Evolutionary conservation across 2,797 vertebrate species (phyloP).

Genomic region (Nothura maculosa): DNA sequence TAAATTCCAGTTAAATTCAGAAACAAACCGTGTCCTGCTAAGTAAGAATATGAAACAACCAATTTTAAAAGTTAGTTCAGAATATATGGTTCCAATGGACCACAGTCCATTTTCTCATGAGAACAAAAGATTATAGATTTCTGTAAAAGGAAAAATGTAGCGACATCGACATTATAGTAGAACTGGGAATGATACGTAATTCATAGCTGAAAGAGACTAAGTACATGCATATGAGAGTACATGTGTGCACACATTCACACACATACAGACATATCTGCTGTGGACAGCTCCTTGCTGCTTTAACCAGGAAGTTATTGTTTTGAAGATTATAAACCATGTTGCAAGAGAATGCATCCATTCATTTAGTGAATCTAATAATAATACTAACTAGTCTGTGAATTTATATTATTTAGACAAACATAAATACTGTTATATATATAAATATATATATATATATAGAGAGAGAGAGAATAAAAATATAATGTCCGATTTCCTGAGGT

Average conservation of each 20-base stretch:
- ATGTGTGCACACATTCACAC: neutral
- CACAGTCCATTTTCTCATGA: neutral
- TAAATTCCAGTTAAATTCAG: neutral
- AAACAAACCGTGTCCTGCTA: neutral
- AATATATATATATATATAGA: neutral
- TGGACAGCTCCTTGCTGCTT: neutral
- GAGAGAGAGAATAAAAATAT: neutral
- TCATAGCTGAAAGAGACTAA: neutral
- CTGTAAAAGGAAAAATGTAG: neutral
- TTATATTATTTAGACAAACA: slow-evolving; percentile 9
- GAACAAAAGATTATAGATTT: neutral
- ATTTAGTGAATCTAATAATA: slow-evolving; percentile 23
- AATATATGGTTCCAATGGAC: neutral
- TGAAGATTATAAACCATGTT: neutral
- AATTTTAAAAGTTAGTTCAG: neutral
- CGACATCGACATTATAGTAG: neutral
- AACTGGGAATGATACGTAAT: neutral
- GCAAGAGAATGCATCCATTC: neutral
- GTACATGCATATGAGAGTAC: neutral
- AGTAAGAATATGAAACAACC: neutral
- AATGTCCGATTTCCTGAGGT: slow-evolving; percentile 36
- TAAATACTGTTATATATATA: slow-evolving; percentile 15
- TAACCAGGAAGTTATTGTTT: neutral
- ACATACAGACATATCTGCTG: neutral
- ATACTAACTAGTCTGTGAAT: neutral